Conservation (phyloP, 2,888 invertebrate species). For the Apodemia hepburni region DNA sequence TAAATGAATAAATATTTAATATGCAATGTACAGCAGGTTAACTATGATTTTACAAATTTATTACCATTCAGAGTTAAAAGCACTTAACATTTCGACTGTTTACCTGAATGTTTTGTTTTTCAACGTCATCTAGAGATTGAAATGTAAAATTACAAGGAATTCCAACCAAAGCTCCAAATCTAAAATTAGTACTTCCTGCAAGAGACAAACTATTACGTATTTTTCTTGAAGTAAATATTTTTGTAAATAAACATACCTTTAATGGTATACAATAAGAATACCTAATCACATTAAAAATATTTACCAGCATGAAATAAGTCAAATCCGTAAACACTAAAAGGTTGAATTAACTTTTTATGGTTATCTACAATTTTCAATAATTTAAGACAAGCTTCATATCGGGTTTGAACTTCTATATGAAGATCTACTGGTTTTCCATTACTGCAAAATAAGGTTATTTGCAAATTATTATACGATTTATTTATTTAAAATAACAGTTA, state of each 20-base stretch:
- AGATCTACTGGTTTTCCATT: constrained; percentile 80
- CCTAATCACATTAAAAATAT: constrained; percentile 18
- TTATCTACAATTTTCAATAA: constrained; percentile 76
- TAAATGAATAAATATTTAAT: too few species aligned
- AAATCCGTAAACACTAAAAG: constrained; percentile 87
- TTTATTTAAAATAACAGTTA: constrained; percentile 1
- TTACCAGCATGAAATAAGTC: constrained; percentile 86
- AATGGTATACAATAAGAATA: too few species aligned
- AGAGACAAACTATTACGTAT: constrained; percentile 19
- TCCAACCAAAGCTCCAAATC: constrained; percentile 84
- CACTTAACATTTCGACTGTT: neutral
- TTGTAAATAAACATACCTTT: too few species aligned
- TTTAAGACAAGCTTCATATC: constrained; percentile 80
- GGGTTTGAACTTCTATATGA: constrained; percentile 62
- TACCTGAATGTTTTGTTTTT: constrained; percentile 80
- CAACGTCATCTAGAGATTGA: constrained; percentile 72
- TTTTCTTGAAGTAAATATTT: too few species aligned
- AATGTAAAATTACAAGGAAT: constrained; percentile 87
- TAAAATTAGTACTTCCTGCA: constrained; percentile 72
- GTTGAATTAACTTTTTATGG: constrained; percentile 73
- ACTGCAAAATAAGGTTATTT: constrained; percentile 56
- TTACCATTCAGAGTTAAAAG: too few species aligned
- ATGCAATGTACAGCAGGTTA: too few species aligned
- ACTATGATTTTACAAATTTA: too few species aligned
- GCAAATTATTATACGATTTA: constrained; percentile 18